Evolutionary conservation across 2,888 invertebrate genomes (phyloP), one percentile per base, ranked within the genome.

Genomic region (Scaptomyza reducta): DNA sequence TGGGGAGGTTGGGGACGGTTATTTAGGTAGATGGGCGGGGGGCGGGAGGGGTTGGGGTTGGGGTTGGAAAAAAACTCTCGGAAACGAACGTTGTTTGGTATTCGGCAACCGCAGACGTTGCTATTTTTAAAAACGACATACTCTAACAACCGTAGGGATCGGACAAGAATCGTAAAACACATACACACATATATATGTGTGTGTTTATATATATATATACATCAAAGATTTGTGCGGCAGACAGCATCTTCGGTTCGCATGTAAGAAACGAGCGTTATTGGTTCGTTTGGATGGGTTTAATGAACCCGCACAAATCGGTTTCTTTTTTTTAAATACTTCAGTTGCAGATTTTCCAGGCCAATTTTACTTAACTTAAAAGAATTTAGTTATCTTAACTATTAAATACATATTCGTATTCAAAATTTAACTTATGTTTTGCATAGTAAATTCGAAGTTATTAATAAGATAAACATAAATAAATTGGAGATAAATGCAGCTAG

Each of bases 121-220:
- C 83, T 84, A 84, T 84, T 84, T 84, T 84, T 88, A 84, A 84
- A 84, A 86, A 77, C 81, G 84, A 57, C 68, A 74, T 83, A 70
- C 79, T 85, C 79, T 85, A 85, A 82, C 81, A 86, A 75, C 73
- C 75, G 83, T 84, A 84, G 84, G 74, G 77, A 74, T 77, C 73
- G 56, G 56, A 31, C 33, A 49, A 72, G 51, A 40, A 38, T 46
- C 54, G 42, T 70, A 59, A 59, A 70, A 60, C 59, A 57, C 59
- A 54, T 63, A 47, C 49, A 47, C 11, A 33, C 22, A n/a, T 38
- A 22, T 33, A 44, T 40, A 49, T 38, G 14, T 59, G 11, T n/a
- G 3, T 49, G 31, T 49, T 18, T 33, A 33, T 10, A 49, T 18
- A n/a, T 33, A 33, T 10, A 49, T 18, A n/a, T 13, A 49, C 31